Evolutionary conservation across 2,113 vertebrate species (phyloP).

Genomic region (Illadopsis cleaveri): DNA sequence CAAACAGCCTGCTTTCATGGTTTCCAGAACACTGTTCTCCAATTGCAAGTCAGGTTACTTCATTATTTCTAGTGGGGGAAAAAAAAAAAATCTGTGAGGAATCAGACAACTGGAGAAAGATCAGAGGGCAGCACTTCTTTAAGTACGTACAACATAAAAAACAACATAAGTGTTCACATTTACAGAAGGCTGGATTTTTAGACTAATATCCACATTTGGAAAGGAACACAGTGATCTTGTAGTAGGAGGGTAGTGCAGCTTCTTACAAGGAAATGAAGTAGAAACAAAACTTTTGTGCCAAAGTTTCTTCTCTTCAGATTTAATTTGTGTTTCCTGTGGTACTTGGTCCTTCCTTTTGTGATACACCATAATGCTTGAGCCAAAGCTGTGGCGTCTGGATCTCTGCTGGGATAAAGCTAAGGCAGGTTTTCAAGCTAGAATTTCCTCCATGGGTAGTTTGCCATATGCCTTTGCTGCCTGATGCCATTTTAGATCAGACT

Average conservation of each 20-base stretch:
- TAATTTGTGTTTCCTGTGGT: background rate
- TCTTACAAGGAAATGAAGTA: background rate
- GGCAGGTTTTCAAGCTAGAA: background rate
- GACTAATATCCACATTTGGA: background rate
- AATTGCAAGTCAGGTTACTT: conserved; percentile 15
- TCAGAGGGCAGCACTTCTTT: background rate
- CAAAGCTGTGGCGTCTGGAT: rapidly evolving
- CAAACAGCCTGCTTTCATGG: background rate
- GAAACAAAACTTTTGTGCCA: background rate
- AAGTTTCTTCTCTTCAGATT: background rate
- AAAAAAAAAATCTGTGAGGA: too few species aligned
- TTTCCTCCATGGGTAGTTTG: background rate
- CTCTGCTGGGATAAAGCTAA: background rate
- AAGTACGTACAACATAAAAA: background rate
- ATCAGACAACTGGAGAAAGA: background rate
- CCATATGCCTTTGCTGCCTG: background rate
- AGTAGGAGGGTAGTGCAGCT: background rate
- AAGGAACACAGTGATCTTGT: background rate
- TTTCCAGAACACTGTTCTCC: conserved; percentile 14
- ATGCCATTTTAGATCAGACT: background rate
- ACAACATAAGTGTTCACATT: background rate
- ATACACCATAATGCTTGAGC: rapidly evolving
- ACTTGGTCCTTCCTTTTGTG: background rate
- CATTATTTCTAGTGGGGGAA: conserved; percentile 13
- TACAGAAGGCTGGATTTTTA: background rate